Conservation (phyloP, 2,113 vertebrate genomes). For the Crotalus viridis region DNA sequence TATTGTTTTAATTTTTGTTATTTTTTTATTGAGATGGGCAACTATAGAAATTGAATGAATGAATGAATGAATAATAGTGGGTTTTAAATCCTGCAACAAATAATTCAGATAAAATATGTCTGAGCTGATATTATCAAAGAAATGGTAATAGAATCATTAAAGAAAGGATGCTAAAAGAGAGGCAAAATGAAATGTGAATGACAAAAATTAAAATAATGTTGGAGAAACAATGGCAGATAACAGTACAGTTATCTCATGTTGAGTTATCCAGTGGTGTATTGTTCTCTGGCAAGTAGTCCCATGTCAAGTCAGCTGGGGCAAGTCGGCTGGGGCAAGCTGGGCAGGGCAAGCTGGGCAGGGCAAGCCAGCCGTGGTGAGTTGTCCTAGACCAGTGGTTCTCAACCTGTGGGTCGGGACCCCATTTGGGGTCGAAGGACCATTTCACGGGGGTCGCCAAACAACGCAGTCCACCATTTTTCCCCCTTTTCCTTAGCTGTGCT, state of each 20-base stretch:
- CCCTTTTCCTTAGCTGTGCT: too few species aligned
- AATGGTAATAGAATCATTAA: neutral
- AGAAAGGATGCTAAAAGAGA: neutral
- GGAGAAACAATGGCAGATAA: neutral
- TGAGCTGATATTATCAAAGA: neutral
- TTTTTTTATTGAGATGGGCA: neutral
- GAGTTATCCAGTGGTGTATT: neutral
- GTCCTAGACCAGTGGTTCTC: neutral
- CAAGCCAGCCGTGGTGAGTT: neutral
- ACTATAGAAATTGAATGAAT: neutral
- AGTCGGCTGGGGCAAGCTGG: neutral
- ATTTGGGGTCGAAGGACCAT: too few species aligned
- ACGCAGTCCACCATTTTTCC: too few species aligned
- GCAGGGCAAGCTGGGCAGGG: neutral
- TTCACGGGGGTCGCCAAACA: too few species aligned
- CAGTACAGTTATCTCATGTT: neutral
- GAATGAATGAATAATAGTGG: neutral
- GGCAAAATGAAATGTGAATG: neutral
- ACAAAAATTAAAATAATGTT: neutral
- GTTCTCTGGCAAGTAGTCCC: neutral
- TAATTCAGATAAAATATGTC: neutral
- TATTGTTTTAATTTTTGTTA: neutral
- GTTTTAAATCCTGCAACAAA: neutral
- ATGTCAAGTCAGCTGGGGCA: neutral
- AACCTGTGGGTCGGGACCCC: too few species aligned